Percentiles rank a stretch among this genome's conserved stretches.
Conservation (phyloP, 1,140 invertebrate species). For the Amphibalanus amphitrite region DNA sequence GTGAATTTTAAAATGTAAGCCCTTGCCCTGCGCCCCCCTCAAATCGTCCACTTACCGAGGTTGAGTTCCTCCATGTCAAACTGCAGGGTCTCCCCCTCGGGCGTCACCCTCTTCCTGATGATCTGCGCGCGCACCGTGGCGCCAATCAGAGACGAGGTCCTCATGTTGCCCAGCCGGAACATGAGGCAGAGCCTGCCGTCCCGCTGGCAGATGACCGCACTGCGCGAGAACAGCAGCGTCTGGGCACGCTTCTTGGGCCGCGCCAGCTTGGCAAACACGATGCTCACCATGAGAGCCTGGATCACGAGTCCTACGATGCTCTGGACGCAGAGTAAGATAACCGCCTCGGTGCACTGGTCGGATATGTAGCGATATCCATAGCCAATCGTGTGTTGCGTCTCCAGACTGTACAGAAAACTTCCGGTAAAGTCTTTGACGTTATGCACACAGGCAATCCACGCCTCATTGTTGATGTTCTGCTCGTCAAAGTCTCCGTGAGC, state of each 20-base stretch:
- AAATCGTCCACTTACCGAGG: too few species aligned
- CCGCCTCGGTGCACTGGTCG: conserved; percentile 87
- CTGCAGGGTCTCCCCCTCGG: conserved; percentile 66
- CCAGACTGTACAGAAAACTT: conserved; percentile 78
- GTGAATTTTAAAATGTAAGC: too few species aligned
- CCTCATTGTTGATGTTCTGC: too few species aligned
- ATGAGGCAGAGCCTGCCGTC: too few species aligned
- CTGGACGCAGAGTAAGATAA: conserved; percentile 94
- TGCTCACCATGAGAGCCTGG: conserved; percentile 39
- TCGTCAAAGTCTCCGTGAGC: too few species aligned
- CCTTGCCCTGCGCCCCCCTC: too few species aligned
- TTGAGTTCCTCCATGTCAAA: conserved; percentile 68
- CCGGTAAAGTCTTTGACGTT: conserved; percentile 67
- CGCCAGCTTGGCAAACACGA: conserved; percentile 42
- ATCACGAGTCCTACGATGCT: conserved; percentile 91
- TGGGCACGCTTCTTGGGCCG: too few species aligned
- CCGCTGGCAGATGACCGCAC: too few species aligned
- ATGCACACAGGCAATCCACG: too few species aligned
- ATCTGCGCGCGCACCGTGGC: conserved; percentile 49
- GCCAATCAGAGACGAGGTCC: conserved; percentile 82
- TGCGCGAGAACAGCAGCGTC: too few species aligned
- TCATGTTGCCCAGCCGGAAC: conserved; percentile 80
- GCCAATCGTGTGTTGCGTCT: conserved; percentile 73
- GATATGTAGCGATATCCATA: conserved; percentile 65
- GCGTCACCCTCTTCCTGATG: conserved; percentile 74